Evolutionary conservation across 2,888 invertebrate genomes (phyloP).

Genomic region (Zhuqinia jingwanae): DNA sequence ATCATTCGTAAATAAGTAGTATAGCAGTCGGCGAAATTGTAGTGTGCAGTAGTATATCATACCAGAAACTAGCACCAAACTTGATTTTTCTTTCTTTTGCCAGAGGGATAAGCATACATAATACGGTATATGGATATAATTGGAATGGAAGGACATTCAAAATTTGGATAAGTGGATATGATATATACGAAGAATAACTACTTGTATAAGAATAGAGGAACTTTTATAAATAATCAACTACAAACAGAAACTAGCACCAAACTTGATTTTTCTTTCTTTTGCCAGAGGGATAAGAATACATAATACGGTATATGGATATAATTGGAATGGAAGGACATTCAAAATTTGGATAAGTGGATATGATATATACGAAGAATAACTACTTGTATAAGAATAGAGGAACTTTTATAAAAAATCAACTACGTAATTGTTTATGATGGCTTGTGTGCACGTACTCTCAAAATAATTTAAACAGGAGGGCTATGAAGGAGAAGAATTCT

Average conservation of each 20-base stretch:
- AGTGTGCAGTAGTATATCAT: constrained; percentile 34
- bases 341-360: constrained; percentile 37
- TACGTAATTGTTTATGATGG: constrained; percentile 37
- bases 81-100: constrained; percentile 51
- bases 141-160: constrained; percentile 38
- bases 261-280: constrained; percentile 53
- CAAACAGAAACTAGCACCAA: constrained; percentile 29
- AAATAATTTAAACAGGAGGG: constrained; percentile 8
- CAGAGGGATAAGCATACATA: constrained; percentile 1
- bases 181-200: constrained; percentile 33
- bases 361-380: too few relatives aligned
- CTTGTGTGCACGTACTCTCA: constrained; percentile 32
- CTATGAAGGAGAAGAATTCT: background rate
- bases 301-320: background rate
- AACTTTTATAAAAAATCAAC: constrained; percentile 44
- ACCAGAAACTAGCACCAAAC: constrained; percentile 40
- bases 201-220: background rate
- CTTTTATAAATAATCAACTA: constrained; percentile 47
- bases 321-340: constrained; percentile 32
- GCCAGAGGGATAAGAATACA: constrained; percentile 12
- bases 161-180: constrained; percentile 37
- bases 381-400: constrained; percentile 1
- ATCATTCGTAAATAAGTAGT: background rate
- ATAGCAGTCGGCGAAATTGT: constrained; percentile 2
- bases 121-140: background rate